Base-by-base conservation (phyloP, 1,140 invertebrate genomes). In the Eumaeus atala region DNA sequence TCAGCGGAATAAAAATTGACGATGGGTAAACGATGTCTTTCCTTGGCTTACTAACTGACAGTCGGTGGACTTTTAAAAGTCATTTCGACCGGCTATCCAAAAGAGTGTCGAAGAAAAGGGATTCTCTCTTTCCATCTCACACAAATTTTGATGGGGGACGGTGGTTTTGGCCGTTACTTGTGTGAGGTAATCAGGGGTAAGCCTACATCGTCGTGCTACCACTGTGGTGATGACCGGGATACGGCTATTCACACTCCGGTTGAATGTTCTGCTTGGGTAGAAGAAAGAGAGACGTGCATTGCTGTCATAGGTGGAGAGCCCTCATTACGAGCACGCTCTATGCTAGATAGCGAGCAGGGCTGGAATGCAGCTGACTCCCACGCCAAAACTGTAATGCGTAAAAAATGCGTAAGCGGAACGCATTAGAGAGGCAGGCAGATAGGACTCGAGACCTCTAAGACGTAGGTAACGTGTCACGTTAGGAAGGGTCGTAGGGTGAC, bases 161-260 rank as follows among this genome's bases (percentile, higher is more conserved):
- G 21, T 28, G 2, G 21, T 28, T 28, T 28, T 6, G 21, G 21
- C 6, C 21, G 21, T 28, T 28, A 28, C 6, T 6, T 28, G 21
- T 28, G 21, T 28, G 21, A 28, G 21, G 21, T 28, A 6, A 6
- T 28, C 6, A 2, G 6, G 21, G 2, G 21, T 2, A 6, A 28
- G 6, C 21, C 21, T 28, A 28, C 21, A 3, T 6, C 21, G 2
- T 2, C 21, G 2, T 54, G 51, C 18, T 35, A 51, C 33, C 55
- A 58, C 9, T 58, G 60, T 16, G 47, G n/a, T 5, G 35, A 11
- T 9, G 14, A 37, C 6, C 11, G 35, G 48, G 56, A 58, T 12
- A 37, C 53, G 33, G 61, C 61, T 5, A 17, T 38, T 17, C 52
- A 62, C 16, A 62, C 61, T 1, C 36, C 55, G 9, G 18, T 40